Base-by-base conservation (phyloP, 2,113 vertebrate species). In the Vicugna pacos region DNA sequence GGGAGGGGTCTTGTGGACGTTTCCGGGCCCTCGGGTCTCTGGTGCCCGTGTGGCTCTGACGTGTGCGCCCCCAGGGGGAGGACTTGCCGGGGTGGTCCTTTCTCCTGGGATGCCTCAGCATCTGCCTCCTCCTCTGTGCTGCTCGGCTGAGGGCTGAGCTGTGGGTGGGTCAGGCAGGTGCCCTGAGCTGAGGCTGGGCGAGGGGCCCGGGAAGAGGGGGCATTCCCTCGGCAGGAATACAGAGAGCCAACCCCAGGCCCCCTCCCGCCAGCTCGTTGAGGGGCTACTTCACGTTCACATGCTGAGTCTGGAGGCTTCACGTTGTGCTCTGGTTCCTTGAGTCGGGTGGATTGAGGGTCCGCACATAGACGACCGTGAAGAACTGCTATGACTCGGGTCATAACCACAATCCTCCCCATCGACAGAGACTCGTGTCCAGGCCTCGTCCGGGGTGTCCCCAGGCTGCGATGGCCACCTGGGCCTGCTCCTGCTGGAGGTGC, bases 351-450 rank as follows among this genome's bases (percentile, higher is more conserved):
- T 8, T 0, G 28, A 38, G 22, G 14, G 35, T 60, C 60, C 30
- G 8, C 3, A 19, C 13, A 60, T 8, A 32, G 67, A 9, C 48
- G 76, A 54, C 1, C n/a, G 8, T 64, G 14, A 73, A 89, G 46
- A 5, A 7, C 19, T 20, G 3, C 1, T 46, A 20, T 62, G 42
- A 28, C 54, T 73, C 7, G 3, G 46, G 72, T 22, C 15, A 20
- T 12, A 4, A 54, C 35, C 60, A 24, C 2, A 1, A 22, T 35
- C 28, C 22, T 8, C 7, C 15, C 30, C 19, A 1, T 22, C 20
- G 0, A 9, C 52, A 5, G 50, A 22, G 11, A 3, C 1, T 54
- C 8, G 8, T 0, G 6, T 28, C 62, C 2, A 16, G 32, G 28
- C 69, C 58, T 73, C 1, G 4, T 65, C 11, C 5, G 8, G 58